Evolutionary conservation across 2,113 vertebrate species (phyloP).

Genomic region (Eleginops maclovinus): DNA sequence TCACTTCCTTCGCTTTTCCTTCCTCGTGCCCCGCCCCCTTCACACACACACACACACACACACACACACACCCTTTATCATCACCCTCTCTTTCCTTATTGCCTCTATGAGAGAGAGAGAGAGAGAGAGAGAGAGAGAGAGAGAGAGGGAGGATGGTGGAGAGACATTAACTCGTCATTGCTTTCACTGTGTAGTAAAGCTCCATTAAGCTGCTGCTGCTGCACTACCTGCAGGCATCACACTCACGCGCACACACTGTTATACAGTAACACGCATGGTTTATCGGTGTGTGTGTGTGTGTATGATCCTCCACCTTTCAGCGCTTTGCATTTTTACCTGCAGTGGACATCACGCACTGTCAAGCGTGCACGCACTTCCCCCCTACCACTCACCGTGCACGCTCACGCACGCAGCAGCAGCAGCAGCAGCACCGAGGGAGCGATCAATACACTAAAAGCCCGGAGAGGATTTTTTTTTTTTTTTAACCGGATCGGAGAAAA

Average conservation of each 20-base stretch:
- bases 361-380: neutral
- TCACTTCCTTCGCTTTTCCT: conserved; percentile 35
- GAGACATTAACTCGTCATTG: conserved; percentile 27
- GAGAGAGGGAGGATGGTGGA: conserved; percentile 35
- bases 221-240: conserved; percentile 40
- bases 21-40: conserved; percentile 13
- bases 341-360: conserved; percentile 59
- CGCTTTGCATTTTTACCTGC: conserved; percentile 71
- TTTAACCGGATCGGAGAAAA: neutral
- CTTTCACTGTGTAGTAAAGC: conserved; percentile 57
- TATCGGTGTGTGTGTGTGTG: conserved; percentile 5
- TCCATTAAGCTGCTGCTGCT: conserved; percentile 52
- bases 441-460: conserved; percentile 54
- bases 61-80: conserved; percentile 15
- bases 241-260: neutral
- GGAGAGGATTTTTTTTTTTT: conserved; percentile 46
- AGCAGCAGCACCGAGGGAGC: conserved; percentile 53
- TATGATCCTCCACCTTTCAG: conserved; percentile 48
- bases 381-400: conserved; percentile 1
- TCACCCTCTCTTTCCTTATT: conserved; percentile 34
- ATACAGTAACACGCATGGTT: neutral
- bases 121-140: conserved; percentile 25
- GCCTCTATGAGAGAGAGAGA: conserved; percentile 18
- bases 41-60: neutral
- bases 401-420: conserved; percentile 40